These are phyloP conservation scores for Holothuria leucospilota DNA, from an alignment of 53 echinoderm and acorn worm genomes.

Conservation along the genomic window DNA sequence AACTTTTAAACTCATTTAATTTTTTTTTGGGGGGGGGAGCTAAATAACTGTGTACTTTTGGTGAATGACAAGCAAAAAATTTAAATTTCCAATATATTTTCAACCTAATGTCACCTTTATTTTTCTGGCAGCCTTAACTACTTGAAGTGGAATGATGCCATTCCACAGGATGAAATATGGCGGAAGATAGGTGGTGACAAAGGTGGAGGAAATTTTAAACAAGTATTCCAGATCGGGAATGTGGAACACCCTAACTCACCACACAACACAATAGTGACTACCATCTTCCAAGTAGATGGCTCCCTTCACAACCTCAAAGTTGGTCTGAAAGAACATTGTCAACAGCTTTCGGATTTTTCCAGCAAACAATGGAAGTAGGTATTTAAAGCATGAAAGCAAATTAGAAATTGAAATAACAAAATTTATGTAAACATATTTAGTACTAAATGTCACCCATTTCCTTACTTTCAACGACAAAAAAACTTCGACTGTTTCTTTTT, in stretches of 20 bases:
- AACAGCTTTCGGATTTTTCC: background rate
- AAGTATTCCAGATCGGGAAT: conserved; percentile 23
- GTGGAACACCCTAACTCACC: conserved; percentile 24
- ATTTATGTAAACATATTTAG: too few species aligned
- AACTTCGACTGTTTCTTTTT: background rate
- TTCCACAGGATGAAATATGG: conserved; percentile 15
- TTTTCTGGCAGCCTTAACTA: too few species aligned
- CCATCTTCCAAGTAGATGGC: conserved; percentile 16
- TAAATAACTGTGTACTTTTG: too few species aligned
- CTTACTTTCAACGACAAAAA: background rate
- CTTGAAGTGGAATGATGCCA: conserved; percentile 19
- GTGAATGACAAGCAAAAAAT: too few species aligned
- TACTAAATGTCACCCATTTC: too few species aligned
- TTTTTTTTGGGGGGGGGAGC: too few species aligned
- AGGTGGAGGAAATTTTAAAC: conserved; percentile 26
- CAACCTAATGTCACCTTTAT: too few species aligned
- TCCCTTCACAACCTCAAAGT: conserved; percentile 22
- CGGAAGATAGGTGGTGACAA: conserved; percentile 23
- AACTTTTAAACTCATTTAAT: too few species aligned
- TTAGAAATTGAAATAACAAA: too few species aligned
- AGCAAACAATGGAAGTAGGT: conserved; percentile 35
- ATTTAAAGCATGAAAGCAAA: background rate
- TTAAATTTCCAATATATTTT: too few species aligned
- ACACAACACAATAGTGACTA: conserved; percentile 21
- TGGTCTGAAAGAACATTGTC: conserved; percentile 6